Percentiles rank a stretch among this genome's conserved stretches.
Conservation (phyloP, 1,140 invertebrate genomes). For the Diabrotica undecimpunctata region DNA sequence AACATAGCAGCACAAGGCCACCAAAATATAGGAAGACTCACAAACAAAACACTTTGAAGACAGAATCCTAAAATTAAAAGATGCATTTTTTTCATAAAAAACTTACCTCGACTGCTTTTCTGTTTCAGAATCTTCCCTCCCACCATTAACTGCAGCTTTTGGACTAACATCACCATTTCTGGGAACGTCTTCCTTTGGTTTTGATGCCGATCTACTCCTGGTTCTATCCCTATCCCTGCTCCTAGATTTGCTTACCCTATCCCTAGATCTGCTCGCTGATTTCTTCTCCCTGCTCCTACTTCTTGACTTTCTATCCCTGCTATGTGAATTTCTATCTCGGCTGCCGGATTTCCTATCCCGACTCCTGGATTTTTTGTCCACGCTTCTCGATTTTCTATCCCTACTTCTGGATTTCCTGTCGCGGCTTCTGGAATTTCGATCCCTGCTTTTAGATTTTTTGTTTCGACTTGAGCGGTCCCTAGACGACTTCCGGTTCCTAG, state of each 20-base stretch:
- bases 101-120: neutral
- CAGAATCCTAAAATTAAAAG: too few relatives aligned
- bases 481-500: slow-evolving; percentile 19
- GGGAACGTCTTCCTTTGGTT: slow-evolving; percentile 23
- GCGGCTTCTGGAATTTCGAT: slow-evolving; percentile 19
- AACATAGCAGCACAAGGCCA: too few relatives aligned
- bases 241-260: slow-evolving; percentile 17
- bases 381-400: slow-evolving; percentile 6
- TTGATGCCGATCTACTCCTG: slow-evolving; percentile 24
- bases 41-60: too few relatives aligned
- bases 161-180: slow-evolving; percentile 43
- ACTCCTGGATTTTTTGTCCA: slow-evolving; percentile 24
- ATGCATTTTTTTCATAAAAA: too few relatives aligned
- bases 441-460: slow-evolving; percentile 27
- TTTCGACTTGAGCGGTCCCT: slow-evolving; percentile 26
- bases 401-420: slow-evolving; percentile 26
- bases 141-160: slow-evolving; percentile 28
- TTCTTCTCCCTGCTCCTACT: slow-evolving; percentile 1
- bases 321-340: slow-evolving; percentile 13
- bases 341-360: slow-evolving; percentile 19
- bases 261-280: slow-evolving; percentile 11
- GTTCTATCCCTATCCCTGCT: slow-evolving; percentile 1
- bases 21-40: too few relatives aligned
- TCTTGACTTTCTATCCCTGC: slow-evolving; percentile 14
- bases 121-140: slow-evolving; percentile 27